A percentile compares a stretch with the other conserved stretches of the same genome.
Conservation (phyloP, 2,888 invertebrate species). For the Callosobruchus maculatus region DNA sequence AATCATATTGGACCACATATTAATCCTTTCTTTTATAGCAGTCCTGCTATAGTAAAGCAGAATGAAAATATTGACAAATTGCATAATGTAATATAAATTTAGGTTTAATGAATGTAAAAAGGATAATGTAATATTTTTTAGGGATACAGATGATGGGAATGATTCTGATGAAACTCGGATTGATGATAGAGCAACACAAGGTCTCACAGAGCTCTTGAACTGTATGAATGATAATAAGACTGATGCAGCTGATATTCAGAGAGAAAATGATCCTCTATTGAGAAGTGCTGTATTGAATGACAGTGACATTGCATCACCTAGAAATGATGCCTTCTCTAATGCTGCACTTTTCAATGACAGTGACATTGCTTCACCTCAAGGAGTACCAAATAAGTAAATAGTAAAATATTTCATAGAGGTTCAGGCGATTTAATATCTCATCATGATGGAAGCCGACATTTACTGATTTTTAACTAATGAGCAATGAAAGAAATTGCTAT, state of each 20-base stretch:
- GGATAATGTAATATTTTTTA: not conserved
- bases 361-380: not conserved
- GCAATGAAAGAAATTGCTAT: too few relatives aligned
- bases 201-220: conserved; percentile 22
- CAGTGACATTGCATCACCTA: conserved; percentile 10
- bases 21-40: too few relatives aligned
- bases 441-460: too few relatives aligned
- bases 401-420: too few relatives aligned
- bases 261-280: conserved; percentile 23
- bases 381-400: not conserved
- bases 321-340: not conserved
- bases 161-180: conserved; percentile 18
- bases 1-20: too few relatives aligned
- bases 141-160: not conserved
- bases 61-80: too few relatives aligned
- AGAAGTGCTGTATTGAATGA: conserved; percentile 18
- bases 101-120: too few relatives aligned
- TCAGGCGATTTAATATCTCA: too few relatives aligned
- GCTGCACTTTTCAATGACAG: not conserved
- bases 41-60: too few relatives aligned
- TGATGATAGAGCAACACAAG: conserved; percentile 11
- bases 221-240: conserved; percentile 21
- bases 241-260: conserved; percentile 9
- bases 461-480: too few relatives aligned
- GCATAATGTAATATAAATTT: too few relatives aligned